Conservation (phyloP, 2,113 vertebrate species). For the Bubo scandiacus region DNA sequence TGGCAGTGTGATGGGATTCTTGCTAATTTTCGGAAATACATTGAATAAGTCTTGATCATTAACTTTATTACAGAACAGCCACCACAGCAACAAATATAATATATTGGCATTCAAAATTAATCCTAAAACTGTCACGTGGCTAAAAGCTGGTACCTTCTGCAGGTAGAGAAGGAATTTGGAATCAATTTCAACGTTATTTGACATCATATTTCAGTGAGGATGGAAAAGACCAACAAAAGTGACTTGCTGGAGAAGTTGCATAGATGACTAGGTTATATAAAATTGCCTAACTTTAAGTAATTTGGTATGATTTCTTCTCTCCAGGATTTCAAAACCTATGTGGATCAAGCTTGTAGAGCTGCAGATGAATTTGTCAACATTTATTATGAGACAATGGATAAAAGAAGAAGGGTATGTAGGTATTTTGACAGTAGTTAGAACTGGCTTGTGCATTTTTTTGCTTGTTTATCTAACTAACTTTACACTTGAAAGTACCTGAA, state of each 20-base stretch:
- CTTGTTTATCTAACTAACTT: neutral
- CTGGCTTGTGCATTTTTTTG: neutral
- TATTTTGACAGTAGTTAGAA: neutral
- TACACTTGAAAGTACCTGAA: neutral
- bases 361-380: constrained; percentile 96
- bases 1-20: neutral
- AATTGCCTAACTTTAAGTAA: neutral
- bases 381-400: constrained; percentile 98
- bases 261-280: neutral
- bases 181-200: neutral
- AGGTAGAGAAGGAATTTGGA: neutral
- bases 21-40: neutral
- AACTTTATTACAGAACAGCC: neutral
- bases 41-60: neutral
- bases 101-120: neutral
- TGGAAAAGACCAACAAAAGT: neutral
- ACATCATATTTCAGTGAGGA: neutral
- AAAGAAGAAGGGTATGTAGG: constrained; percentile 87
- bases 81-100: neutral
- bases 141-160: neutral
- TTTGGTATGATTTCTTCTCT: neutral
- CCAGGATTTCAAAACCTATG: constrained; percentile 90
- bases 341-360: constrained; percentile 93
- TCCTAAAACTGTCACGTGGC: neutral
- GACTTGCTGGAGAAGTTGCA: neutral